Evolutionary conservation across 2,797 vertebrate species (phyloP).

Genomic region (Petrocephalus sullivani): DNA sequence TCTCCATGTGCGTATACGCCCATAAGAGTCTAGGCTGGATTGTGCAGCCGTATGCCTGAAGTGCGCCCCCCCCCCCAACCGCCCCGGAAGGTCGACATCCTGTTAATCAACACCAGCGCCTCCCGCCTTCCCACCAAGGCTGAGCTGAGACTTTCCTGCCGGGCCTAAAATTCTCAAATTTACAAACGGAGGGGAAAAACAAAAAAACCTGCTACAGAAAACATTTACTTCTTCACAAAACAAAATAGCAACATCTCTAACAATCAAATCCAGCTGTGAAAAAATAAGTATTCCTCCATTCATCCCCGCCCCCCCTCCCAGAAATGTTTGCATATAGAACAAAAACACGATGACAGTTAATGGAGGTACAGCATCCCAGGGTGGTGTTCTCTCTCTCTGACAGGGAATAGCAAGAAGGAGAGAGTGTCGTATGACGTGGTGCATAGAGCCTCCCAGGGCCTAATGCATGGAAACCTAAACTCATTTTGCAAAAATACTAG

Average conservation of each 20-base stretch:
- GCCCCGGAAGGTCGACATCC: constrained; percentile 35
- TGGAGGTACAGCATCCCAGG: not conserved
- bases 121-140: not conserved
- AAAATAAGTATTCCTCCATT: not conserved
- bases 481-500: not conserved
- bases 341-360: not conserved
- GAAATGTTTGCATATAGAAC: not conserved
- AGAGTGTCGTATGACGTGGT: not conserved
- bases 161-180: not conserved
- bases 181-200: not conserved
- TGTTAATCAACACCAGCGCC: constrained; percentile 42
- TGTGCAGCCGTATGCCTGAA: constrained; percentile 18
- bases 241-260: not conserved
- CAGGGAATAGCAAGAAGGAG: not conserved
- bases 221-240: not conserved
- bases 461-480: not conserved
- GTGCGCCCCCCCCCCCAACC: not conserved
- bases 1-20: constrained; percentile 3
- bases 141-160: not conserved
- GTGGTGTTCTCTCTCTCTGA: not conserved
- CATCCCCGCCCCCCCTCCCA: not conserved
- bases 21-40: constrained; percentile 36
- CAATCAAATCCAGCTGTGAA: not conserved
- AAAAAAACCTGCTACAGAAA: not conserved
- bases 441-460: not conserved